Percentiles rank a stretch among this genome's conserved stretches.
Evolutionary conservation across 2,888 invertebrate genomes (phyloP).

Genomic region (Pyrrhosoma nymphula): DNA sequence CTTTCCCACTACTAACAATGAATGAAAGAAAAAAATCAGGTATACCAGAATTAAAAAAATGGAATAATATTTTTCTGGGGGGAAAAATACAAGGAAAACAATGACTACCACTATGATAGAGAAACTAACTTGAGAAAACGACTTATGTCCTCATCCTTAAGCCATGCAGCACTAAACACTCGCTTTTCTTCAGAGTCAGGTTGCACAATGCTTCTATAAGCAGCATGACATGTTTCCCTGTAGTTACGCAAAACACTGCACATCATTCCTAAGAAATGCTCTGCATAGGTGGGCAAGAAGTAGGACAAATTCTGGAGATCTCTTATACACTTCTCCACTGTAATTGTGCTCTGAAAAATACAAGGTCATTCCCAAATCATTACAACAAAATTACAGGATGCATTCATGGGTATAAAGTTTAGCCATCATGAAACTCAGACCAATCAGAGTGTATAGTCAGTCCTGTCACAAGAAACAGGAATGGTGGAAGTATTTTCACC

Average conservation of each 20-base stretch:
- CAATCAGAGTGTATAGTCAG: too few species aligned
- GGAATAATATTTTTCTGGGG: too few species aligned
- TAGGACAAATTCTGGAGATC: conserved; percentile 86
- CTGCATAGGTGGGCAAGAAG: conserved; percentile 86
- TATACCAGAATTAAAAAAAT: too few species aligned
- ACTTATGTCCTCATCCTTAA: conserved; percentile 96
- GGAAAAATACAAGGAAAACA: background rate
- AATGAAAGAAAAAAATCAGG: too few species aligned
- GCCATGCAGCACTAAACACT: conserved; percentile 92
- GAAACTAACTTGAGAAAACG: conserved; percentile 89
- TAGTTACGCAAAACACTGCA: conserved; percentile 86
- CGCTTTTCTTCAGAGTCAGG: conserved; percentile 88
- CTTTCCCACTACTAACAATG: too few species aligned
- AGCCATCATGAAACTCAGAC: too few species aligned
- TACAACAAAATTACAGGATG: background rate
- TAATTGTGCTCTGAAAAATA: conserved; percentile 84
- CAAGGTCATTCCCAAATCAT: conserved; percentile 17
- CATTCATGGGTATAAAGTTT: too few species aligned
- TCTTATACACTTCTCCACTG: conserved; percentile 84
- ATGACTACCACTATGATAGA: conserved; percentile 68
- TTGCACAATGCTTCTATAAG: conserved; percentile 88
- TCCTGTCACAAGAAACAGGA: too few species aligned
- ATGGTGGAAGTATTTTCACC: too few species aligned
- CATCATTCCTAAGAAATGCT: conserved; percentile 86
- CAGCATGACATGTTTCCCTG: conserved; percentile 86